These are phyloP conservation scores for Laterallus jamaicensis DNA, from an alignment of 2,113 vertebrate genomes.

Conservation along the genomic window DNA sequence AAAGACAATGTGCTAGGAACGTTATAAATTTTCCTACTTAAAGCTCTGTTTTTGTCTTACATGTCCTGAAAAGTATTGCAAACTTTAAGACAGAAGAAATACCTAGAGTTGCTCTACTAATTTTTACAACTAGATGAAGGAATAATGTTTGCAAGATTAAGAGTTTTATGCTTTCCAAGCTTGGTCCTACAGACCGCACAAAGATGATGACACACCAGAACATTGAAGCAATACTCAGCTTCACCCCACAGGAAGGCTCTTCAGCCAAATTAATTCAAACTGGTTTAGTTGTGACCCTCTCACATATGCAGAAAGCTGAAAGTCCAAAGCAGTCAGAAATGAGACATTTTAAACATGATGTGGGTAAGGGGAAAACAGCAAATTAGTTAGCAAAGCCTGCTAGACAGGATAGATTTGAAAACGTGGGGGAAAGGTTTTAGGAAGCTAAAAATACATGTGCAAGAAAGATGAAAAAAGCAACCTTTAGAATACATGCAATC, in stretches of 20 bases:
- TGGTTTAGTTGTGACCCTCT: neutral
- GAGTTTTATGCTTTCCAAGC: neutral
- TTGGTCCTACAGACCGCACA: neutral
- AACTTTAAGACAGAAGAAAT: neutral
- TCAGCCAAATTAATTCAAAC: neutral
- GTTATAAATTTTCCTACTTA: neutral
- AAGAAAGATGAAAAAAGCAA: slow-evolving; percentile 56
- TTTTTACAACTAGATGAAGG: neutral
- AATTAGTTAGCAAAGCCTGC: slow-evolving; percentile 36
- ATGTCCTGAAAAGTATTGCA: neutral
- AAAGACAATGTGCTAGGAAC: neutral
- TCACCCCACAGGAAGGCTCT: neutral
- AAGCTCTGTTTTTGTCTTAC: neutral
- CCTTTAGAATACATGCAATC: slow-evolving; percentile 48
- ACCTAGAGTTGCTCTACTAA: neutral
- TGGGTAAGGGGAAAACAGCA: neutral
- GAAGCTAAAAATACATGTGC: slow-evolving; percentile 55
- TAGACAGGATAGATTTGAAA: slow-evolving; percentile 35
- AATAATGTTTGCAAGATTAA: neutral
- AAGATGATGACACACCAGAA: neutral
- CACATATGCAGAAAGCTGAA: neutral
- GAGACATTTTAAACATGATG: neutral
- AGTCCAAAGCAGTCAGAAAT: slow-evolving; percentile 9
- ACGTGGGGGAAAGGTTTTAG: neutral
- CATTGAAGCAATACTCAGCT: neutral